phyloP scores from a whole-genome alignment of 1,140 invertebrate genomes.

The Helicoverpa zea region DNA sequence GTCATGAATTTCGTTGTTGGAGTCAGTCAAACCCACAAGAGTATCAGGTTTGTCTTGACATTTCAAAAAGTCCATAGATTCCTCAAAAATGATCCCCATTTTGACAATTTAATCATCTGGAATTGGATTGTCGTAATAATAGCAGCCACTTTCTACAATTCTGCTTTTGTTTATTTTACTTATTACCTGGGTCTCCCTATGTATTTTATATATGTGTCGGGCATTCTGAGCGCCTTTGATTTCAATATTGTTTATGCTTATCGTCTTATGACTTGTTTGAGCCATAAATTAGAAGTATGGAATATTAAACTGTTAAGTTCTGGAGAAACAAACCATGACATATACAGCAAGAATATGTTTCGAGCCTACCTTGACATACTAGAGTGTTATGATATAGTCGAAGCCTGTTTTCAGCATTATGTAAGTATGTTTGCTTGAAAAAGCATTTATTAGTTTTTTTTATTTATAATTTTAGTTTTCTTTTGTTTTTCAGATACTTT shows the following conservation, averaged over 20 bases:
- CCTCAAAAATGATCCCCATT: neutral
- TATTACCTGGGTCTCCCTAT: neutral
- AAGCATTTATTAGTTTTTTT: neutral
- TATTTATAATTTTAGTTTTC: too few relatives aligned
- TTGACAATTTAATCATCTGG: neutral
- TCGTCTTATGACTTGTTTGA: neutral
- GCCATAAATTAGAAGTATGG: neutral
- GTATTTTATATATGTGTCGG: too few relatives aligned
- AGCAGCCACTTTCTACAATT: too few relatives aligned
- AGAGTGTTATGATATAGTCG: neutral
- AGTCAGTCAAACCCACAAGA: neutral
- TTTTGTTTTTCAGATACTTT: neutral
- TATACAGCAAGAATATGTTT: neutral
- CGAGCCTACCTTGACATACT: neutral
- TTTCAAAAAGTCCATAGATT: conserved; percentile 13
- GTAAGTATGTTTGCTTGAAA: neutral
- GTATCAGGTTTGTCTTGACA: neutral
- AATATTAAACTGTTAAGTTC: neutral
- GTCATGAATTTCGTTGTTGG: neutral
- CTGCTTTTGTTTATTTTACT: neutral
- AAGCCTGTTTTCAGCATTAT: neutral
- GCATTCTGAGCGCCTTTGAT: neutral
- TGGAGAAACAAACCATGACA: neutral
- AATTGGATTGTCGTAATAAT: neutral
- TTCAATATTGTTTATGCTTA: neutral